A percentile compares a stretch with the other conserved stretches of the same genome.
Evolutionary conservation across 2,797 vertebrate species (phyloP).

Genomic region (Dermochelys coriacea): DNA sequence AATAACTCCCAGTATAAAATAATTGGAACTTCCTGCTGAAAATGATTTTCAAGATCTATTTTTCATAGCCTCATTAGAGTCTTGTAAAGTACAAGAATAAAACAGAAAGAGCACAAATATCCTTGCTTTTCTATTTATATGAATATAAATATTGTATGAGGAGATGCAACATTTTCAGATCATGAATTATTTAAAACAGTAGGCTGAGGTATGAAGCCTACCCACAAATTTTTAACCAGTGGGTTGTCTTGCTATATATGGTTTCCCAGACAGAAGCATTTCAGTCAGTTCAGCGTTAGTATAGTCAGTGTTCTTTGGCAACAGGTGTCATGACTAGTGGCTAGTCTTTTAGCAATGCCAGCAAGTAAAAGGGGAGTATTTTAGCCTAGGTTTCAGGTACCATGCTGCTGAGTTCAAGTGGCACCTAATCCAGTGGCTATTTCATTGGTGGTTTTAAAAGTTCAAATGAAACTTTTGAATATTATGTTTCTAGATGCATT

Average conservation of each 20-base stretch:
- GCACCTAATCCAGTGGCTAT: neutral
- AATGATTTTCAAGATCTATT: neutral
- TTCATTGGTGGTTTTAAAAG: neutral
- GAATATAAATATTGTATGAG: neutral
- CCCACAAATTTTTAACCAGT: fast-evolving
- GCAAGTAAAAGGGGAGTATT: neutral
- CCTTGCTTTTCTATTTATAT: neutral
- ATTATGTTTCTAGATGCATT: neutral
- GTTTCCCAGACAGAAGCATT: neutral
- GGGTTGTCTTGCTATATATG: neutral
- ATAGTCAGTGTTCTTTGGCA: neutral
- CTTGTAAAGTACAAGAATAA: neutral
- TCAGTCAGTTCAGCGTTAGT: neutral
- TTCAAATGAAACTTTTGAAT: neutral
- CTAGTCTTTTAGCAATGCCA: neutral
- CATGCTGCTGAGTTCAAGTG: neutral
- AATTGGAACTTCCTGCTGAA: neutral
- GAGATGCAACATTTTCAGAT: fast-evolving
- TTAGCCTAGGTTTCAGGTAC: neutral
- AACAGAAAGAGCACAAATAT: neutral
- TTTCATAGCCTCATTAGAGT: neutral
- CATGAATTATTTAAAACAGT: neutral
- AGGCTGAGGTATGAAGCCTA: neutral
- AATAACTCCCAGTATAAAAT: neutral
- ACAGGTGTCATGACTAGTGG: too few relatives aligned